Evolutionary conservation across 1,140 invertebrate species (phyloP).

Genomic region (Portunus trituberculatus): DNA sequence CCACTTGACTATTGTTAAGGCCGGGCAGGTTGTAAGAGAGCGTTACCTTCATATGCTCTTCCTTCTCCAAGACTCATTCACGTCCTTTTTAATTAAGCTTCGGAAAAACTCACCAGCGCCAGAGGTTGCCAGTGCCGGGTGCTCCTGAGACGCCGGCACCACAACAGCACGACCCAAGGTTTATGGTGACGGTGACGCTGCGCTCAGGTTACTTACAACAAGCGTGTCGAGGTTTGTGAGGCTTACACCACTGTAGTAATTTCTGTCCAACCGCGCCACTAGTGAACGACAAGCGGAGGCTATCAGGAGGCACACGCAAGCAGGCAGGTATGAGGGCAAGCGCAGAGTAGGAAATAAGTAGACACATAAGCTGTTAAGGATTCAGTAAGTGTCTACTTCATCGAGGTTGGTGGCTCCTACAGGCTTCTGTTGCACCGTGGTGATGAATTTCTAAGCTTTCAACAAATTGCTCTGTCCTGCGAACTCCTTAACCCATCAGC

Average conservation of each 20-base stretch:
- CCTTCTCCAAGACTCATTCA: neutral
- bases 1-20: neutral
- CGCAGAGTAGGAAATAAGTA: neutral
- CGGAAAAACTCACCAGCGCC: neutral
- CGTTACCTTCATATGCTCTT: neutral
- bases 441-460: no score
- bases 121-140: neutral
- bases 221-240: neutral
- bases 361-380: neutral
- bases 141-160: neutral
- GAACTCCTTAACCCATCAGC: no score
- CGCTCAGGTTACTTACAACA: neutral
- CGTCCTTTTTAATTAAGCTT: slow-evolving; percentile 3
- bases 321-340: neutral
- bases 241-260: neutral
- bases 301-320: neutral
- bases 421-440: no score
- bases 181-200: neutral
- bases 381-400: neutral
- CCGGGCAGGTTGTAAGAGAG: neutral
- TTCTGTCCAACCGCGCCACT: neutral
- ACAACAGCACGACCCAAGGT: neutral
- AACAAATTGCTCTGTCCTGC: no score
- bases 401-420: neutral
- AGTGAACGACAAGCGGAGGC: neutral